phyloP scores from a whole-genome alignment of 2,113 vertebrate genomes.

The Heteronetta atricapilla region DNA sequence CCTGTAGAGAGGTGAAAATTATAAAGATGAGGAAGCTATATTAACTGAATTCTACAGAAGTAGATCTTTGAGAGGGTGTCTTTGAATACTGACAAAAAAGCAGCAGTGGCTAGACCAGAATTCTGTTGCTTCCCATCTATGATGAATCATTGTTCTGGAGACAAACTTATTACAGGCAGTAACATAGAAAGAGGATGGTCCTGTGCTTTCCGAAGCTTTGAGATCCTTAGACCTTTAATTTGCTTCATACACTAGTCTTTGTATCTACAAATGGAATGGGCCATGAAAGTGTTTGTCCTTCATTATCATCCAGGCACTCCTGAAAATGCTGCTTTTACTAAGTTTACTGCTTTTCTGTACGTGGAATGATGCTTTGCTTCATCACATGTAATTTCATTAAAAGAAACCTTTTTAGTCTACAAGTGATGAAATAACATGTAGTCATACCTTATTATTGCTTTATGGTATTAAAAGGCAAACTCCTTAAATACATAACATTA shows the following conservation, averaged over 20 bases:
- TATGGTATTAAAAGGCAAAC: background rate
- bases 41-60: background rate
- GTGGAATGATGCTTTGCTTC: background rate
- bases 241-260: accelerated
- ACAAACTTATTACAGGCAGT: background rate
- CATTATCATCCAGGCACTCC: background rate
- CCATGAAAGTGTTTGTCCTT: background rate
- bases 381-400: background rate
- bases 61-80: background rate
- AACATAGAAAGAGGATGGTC: background rate
- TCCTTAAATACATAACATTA: background rate
- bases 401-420: background rate
- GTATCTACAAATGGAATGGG: background rate
- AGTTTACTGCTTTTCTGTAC: background rate
- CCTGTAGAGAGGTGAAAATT: background rate
- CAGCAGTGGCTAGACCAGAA: background rate
- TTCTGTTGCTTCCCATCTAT: background rate
- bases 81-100: background rate
- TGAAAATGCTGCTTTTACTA: background rate
- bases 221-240: background rate
- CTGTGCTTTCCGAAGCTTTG: background rate
- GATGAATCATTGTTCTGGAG: background rate
- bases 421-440: background rate
- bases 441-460: background rate
- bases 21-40: background rate